Conservation (phyloP, 2,888 invertebrate species). For the Oligia latruncula region DNA sequence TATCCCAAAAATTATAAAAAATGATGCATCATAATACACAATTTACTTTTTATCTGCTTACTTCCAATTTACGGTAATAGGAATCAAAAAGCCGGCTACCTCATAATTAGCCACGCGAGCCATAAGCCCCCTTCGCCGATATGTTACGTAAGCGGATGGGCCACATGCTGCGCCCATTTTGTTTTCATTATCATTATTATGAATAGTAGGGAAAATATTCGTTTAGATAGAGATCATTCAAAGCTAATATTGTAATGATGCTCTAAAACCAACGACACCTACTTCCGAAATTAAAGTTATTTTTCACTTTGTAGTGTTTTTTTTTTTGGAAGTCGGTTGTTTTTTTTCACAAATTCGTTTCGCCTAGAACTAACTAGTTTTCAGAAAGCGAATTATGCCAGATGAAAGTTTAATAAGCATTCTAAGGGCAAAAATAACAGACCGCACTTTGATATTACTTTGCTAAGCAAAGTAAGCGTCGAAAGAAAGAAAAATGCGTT, state of each 20-base stretch:
- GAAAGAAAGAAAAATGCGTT: too few relatives aligned
- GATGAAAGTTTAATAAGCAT: neutral
- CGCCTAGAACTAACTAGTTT: too few relatives aligned
- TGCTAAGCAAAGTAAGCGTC: neutral
- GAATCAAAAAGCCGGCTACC: slow-evolving; percentile 79
- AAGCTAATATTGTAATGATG: slow-evolving; percentile 28
- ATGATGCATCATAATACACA: neutral
- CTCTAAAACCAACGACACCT: neutral
- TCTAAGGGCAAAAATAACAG: too few relatives aligned
- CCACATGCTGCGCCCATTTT: slow-evolving; percentile 76
- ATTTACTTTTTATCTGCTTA: slow-evolving; percentile 43
- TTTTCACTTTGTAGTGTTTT: too few relatives aligned
- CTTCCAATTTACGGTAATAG: slow-evolving; percentile 73
- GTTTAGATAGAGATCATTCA: slow-evolving; percentile 76
- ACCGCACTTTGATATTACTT: neutral
- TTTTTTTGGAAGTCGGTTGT: too few relatives aligned
- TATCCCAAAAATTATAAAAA: neutral
- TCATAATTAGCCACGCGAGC: slow-evolving; percentile 78
- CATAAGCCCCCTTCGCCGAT: slow-evolving; percentile 69
- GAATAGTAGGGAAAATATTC: slow-evolving; percentile 74
- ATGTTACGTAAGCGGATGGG: slow-evolving; percentile 51
- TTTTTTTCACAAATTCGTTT: too few relatives aligned
- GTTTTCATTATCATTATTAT: slow-evolving; percentile 81
- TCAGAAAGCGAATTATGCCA: neutral
- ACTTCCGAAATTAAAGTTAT: too few relatives aligned